Conservation (phyloP, 2,888 invertebrate species). For the Latrodectus hesperus region DNA sequence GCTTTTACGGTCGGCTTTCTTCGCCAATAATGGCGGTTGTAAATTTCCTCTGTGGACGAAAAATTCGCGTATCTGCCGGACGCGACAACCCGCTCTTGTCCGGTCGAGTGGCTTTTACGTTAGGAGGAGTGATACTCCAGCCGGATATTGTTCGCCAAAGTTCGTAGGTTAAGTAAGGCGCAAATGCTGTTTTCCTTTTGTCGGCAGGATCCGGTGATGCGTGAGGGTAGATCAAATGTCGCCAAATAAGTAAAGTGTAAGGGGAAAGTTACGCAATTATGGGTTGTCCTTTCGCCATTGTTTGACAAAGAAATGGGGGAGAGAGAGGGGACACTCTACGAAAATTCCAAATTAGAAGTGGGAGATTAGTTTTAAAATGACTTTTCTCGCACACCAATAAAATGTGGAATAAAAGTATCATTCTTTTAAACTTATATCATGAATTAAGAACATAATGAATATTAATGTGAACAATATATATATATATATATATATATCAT, state of each 20-base stretch:
- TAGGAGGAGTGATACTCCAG: constrained; percentile 41
- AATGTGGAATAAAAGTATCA: no score
- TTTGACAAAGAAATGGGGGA: no score
- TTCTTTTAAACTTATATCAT: no score
- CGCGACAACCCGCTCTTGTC: constrained; percentile 30
- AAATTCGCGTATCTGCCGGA: constrained; percentile 41
- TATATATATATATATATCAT: no score
- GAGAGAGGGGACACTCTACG: no score
- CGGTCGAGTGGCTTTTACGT: constrained; percentile 67
- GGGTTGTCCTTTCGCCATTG: background rate
- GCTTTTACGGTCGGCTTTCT: constrained; percentile 35
- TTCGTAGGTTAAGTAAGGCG: constrained; percentile 36
- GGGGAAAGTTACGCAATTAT: constrained; percentile 5
- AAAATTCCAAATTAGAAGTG: no score
- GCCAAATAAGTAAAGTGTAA: background rate
- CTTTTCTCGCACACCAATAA: no score
- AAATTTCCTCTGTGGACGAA: constrained; percentile 36
- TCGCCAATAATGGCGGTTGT: constrained; percentile 59
- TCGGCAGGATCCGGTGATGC: background rate
- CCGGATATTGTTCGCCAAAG: constrained; percentile 55
- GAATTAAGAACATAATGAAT: no score
- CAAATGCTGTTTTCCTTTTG: constrained; percentile 6
- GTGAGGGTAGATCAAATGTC: constrained; percentile 1
- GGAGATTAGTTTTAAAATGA: no score
- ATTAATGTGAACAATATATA: no score